Evolutionary conservation across 2,113 vertebrate species (phyloP), one percentile per base, ranked within the genome.

Genomic region (Nipponia nippon): DNA sequence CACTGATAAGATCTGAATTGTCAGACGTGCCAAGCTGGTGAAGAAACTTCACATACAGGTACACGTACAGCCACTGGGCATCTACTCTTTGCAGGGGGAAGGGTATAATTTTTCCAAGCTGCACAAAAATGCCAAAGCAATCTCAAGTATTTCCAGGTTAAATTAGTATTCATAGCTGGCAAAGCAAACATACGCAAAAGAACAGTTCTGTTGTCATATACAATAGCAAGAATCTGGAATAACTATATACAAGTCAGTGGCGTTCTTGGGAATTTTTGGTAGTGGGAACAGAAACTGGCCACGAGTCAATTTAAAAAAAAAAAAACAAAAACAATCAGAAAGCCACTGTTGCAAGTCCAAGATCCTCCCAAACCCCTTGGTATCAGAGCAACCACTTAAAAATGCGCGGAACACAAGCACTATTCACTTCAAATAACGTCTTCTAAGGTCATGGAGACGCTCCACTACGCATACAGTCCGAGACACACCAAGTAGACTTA

Each of bases 251-350:
- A 66, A 58, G 58, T 70, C 83, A 83, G 47, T 16, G 23, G n/a
- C 75, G 36, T 16, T 55, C 70, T 17, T 50, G 55, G 44, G 83
- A 34, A 75, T 75, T 87, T 59, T 47, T 83, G 72, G 67, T 22
- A 80, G 38, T 47, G 55, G 56, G 61, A 92, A 92, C 21, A 93
- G 69, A 90, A 89, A 89, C 77, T 89, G 77, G 92, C 86, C 67
- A 6, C 3, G 2, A 90, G 29, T 72, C 62, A 72, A 63, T 47
- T 52, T 4, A 69, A 78, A 32, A 80, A 62, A 44, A 87, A 49
- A 61, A 16, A 69, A 53, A 8, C 32, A 36, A 32, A 71, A 38
- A 52, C n/a, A 36, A 30, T 63, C 62, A 90, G 34, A 77, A 92
- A 88, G 58, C 34, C 27, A 38, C 36, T 23, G 42, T 22, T 89